These are phyloP conservation scores for Ericerus pela DNA, from an alignment of 1,140 invertebrate genomes.

Conservation along the genomic window DNA sequence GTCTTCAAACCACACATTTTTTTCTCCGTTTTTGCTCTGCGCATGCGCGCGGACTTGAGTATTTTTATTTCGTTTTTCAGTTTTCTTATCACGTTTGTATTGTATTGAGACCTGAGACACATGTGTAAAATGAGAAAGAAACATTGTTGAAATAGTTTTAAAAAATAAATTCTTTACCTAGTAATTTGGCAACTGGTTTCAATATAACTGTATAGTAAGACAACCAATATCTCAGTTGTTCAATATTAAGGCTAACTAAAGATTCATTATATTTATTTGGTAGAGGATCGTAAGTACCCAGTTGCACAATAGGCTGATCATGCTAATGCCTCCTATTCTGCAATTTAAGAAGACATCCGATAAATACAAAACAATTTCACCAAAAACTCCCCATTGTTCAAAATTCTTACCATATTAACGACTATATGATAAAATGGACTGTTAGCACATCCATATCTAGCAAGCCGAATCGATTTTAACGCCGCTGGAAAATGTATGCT, in stretches of 20 bases:
- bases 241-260: conserved; percentile 74
- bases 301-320: conserved; percentile 56
- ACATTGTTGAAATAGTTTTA: too few relatives aligned
- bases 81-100: too few relatives aligned
- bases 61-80: too few relatives aligned
- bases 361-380: conserved; percentile 19
- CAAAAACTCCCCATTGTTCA: too few relatives aligned
- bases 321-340: conserved; percentile 22
- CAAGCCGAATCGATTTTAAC: conserved; percentile 58
- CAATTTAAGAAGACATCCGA: not conserved
- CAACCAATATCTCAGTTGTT: conserved; percentile 76
- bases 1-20: too few relatives aligned
- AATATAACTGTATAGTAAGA: conserved; percentile 49
- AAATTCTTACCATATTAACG: conserved; percentile 61
- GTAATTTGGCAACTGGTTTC: conserved; percentile 49
- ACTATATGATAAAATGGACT: conserved; percentile 88
- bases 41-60: too few relatives aligned
- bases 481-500: conserved; percentile 17
- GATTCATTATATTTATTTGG: conserved; percentile 77
- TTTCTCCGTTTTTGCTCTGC: too few relatives aligned
- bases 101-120: too few relatives aligned
- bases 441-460: conserved; percentile 77
- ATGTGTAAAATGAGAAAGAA: too few relatives aligned
- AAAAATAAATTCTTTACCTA: too few relatives aligned
- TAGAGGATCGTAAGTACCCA: conserved; percentile 82